Base-by-base conservation (phyloP, 35 echinoderm and acorn worm species). In the Amphiura filiformis region DNA sequence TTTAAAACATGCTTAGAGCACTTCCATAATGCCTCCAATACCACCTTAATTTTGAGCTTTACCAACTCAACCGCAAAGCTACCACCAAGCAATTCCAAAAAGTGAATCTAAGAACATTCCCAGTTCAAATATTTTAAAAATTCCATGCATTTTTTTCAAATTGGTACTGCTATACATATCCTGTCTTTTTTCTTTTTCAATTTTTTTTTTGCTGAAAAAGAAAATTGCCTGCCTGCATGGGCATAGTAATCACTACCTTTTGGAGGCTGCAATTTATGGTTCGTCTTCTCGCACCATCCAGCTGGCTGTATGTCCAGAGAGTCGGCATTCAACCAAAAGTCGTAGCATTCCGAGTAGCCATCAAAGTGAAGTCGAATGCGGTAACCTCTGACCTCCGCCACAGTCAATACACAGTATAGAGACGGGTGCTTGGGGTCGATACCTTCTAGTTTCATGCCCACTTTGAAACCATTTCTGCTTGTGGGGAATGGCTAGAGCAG, bases 381-480 rank as follows among this genome's bases (percentile, higher is more conserved):
- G 87, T 92, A 95, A 33, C 93, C 93, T 7, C 90, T 88, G 33
- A 92, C 75, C 56, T 95, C 90, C 23, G 89, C 84, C 14, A 99
- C 90, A 0, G 89, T 90, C 56, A 99, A 79, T 4, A 99, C 96
- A 79, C 93, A 99, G 90, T 93, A 99, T 39, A 99, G 90, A 31
- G 93, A 94, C n/a, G 96, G 96, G 39, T 99, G 96, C 57, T 93
- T 99, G 22, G 96, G 96, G 85, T 99, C 96, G 32, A 99, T 99
- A 9, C 96, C 96, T 57, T 99, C 96, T 39, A 99, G 39, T 78
- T 95, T 99, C 96, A 95, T 99, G 26, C 96, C 92, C 20, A 86
- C 64, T 56, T 92, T 94, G 76, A 99, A 99, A 37, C 84, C 84
- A 65, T 99, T 94, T 76, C 90, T 98, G n/a, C 82, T 76, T 9